Evolutionary conservation across 2,113 vertebrate species (phyloP), one percentile per base, ranked within the genome.

Genomic region (Seriola quinqueradiata): DNA sequence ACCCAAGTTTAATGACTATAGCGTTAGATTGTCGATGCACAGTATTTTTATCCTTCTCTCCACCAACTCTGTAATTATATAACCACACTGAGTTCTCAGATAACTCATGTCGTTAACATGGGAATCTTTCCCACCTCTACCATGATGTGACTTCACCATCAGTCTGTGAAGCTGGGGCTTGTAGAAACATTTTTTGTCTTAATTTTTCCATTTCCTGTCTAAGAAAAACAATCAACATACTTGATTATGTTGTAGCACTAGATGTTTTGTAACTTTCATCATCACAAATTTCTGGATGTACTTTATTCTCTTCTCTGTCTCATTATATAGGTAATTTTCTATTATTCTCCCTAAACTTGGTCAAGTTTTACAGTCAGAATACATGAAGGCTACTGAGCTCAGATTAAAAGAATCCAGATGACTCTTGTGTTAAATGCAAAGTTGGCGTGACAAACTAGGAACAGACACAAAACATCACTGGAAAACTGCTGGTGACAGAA

Each of bases 401-500:
- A 25, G 11, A 40, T 40, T 19, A n/a, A 50, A 23, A 58, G 12
- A 50, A 10, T 36, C 57, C 42, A 60, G 58, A 66, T 34, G 40
- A 68, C 13, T 46, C 28, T 55, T 11, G 19, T 73, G 55, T 25
- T 13, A 21, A 55, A 46, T 10, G 63, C 6, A 70, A 64, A 57
- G 32, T 44, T 65, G 23, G 36, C 25, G 28, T 70, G 81, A 79
- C 17, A 66, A 79, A 81, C 70, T 21, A 9, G 4, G 21, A 32
- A 42, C 64, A 71, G 70, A 72, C 64, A 52, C 23, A 34, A 87
- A 66, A 73, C 38, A 77, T 63, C 16, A n/a, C n/a, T 13, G 36
- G 34, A 70, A 71, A 80, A 75, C 52, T 76, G 23, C 38, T 48
- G 70, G 70, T 81, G 79, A 83, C 75, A 82, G 81, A 52, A 81